Percentiles rank a stretch among this genome's conserved stretches.
phyloP scores from a whole-genome alignment of 2,113 vertebrate genomes.

The Antigone vipio region DNA sequence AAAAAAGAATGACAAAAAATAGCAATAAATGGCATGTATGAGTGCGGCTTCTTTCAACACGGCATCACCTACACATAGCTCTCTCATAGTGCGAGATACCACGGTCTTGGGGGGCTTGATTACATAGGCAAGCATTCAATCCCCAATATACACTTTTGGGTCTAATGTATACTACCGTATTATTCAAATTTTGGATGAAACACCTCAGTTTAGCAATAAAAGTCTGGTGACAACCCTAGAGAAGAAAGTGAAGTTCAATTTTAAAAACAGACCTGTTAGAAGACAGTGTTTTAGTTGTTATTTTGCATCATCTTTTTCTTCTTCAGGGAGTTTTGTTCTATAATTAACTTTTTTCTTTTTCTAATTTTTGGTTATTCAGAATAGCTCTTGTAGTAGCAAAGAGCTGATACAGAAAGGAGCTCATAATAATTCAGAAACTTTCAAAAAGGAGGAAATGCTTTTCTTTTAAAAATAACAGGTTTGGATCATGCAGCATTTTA shows the following conservation, averaged over 20 bases:
- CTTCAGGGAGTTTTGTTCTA: conserved; percentile 37
- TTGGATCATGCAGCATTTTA: not conserved
- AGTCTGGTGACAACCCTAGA: not conserved
- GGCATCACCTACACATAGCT: not conserved
- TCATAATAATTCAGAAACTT: not conserved
- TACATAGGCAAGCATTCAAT: not conserved
- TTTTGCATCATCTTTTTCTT: conserved; percentile 19
- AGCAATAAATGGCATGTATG: not conserved
- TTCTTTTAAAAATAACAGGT: conserved; percentile 16
- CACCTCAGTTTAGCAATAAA: not conserved
- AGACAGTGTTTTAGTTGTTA: conserved; percentile 53
- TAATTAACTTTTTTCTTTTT: conserved; percentile 35
- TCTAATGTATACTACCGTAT: not conserved
- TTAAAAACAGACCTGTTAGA: conserved; percentile 30
- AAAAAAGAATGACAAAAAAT: not conserved
- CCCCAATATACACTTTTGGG: not conserved
- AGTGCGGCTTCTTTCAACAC: not conserved
- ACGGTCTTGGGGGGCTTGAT: not conserved
- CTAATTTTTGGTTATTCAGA: conserved; percentile 40
- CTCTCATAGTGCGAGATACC: not conserved
- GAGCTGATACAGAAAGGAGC: not conserved
- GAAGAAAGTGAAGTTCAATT: conserved; percentile 30
- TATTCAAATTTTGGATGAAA: not conserved
- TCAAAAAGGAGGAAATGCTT: not conserved
- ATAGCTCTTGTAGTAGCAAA: conserved; percentile 48